Percentiles rank a stretch among this genome's conserved stretches.
Evolutionary conservation across 2,113 vertebrate species (phyloP).

Genomic region (Protobothrops flavoviridis): DNA sequence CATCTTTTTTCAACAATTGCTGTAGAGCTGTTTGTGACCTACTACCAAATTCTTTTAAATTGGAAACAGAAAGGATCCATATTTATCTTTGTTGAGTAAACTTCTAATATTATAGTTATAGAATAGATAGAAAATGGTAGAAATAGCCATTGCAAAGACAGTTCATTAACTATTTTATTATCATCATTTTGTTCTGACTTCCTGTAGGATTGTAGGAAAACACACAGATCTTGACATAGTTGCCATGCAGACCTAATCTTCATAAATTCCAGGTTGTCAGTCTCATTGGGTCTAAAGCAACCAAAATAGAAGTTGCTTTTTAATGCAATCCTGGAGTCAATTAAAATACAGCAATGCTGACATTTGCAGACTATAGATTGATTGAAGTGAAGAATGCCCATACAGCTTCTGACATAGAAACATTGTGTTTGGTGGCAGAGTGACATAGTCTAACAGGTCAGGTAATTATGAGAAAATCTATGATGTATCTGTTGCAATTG

Average conservation of each 20-base stretch:
- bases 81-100: constrained; percentile 55
- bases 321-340: constrained; percentile 78
- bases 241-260: constrained; percentile 61
- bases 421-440: constrained; percentile 71
- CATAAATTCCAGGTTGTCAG: constrained; percentile 73
- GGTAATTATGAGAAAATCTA: constrained; percentile 80
- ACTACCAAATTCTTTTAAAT: background rate
- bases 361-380: constrained; percentile 69
- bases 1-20: background rate
- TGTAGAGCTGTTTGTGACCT: background rate
- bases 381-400: constrained; percentile 77
- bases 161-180: constrained; percentile 32
- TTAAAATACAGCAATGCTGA: constrained; percentile 82
- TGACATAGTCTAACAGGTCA: constrained; percentile 81
- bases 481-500: constrained; percentile 78
- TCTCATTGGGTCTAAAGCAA: constrained; percentile 66
- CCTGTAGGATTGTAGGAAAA: constrained; percentile 55
- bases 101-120: background rate
- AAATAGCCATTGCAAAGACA: constrained; percentile 27
- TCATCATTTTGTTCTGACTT: constrained; percentile 48
- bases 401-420: constrained; percentile 71
- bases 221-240: constrained; percentile 59
- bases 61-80: constrained; percentile 12
- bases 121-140: constrained; percentile 34
- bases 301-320: constrained; percentile 70